These are phyloP conservation scores for Megalopta genalis DNA, from an alignment of 1,140 invertebrate genomes.

Conservation along the genomic window DNA sequence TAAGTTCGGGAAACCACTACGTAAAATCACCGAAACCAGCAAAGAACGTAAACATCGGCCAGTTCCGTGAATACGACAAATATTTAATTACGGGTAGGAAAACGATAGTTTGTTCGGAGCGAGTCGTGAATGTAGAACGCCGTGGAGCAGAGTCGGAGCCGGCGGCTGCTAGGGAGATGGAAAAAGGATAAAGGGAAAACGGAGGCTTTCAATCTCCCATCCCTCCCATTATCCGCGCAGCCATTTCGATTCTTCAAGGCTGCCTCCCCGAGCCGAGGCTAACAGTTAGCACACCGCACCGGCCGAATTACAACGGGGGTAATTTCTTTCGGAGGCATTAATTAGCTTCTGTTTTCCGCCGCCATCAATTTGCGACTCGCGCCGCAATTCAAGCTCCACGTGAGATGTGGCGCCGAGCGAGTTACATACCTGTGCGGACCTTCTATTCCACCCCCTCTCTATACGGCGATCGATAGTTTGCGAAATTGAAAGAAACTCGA, in stretches of 20 bases:
- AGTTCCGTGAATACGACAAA: constrained; percentile 12
- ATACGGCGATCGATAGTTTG: neutral
- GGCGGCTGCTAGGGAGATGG: neutral
- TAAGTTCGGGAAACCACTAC: neutral
- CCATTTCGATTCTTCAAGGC: constrained; percentile 55
- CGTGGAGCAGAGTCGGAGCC: neutral
- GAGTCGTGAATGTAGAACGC: constrained; percentile 4
- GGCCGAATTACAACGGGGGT: constrained; percentile 68
- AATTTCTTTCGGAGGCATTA: constrained; percentile 72
- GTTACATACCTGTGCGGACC: no score
- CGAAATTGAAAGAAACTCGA: constrained; percentile 6
- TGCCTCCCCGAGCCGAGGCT: neutral
- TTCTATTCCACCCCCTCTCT: neutral
- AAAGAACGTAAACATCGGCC: constrained; percentile 18
- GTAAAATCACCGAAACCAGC: neutral
- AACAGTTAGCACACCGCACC: constrained; percentile 42
- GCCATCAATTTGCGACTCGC: constrained; percentile 58
- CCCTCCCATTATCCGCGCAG: constrained; percentile 50
- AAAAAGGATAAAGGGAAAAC: constrained; percentile 47
- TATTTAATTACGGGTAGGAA: constrained; percentile 29
- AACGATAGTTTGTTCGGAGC: constrained; percentile 12
- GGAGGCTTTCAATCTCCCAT: constrained; percentile 57
- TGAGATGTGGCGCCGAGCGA: neutral
- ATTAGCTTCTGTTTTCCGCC: constrained; percentile 73
- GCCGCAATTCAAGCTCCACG: constrained; percentile 24